These are phyloP conservation scores for Schizothorax lantsangensis DNA, from an alignment of 2,797 vertebrate genomes.

Conservation along the genomic window DNA sequence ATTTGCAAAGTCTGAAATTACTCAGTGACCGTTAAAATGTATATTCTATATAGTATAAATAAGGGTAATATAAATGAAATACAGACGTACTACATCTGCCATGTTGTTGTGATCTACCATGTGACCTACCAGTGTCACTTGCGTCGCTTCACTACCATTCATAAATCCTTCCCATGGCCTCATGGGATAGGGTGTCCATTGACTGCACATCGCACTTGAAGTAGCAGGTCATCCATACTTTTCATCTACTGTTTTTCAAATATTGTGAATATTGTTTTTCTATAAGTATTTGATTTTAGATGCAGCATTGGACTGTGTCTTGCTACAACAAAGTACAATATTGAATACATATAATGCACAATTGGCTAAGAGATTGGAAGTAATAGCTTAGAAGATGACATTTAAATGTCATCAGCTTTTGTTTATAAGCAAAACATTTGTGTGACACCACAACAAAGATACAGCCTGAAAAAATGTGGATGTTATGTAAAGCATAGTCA, in stretches of 20 bases:
- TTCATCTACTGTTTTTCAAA: neutral
- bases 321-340: slow-evolving; percentile 1
- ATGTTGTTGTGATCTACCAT: too few relatives aligned
- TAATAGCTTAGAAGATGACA: neutral
- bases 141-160: too few relatives aligned
- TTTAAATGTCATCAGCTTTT: neutral
- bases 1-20: neutral
- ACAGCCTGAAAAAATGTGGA: neutral
- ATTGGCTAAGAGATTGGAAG: neutral
- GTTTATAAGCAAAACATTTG: neutral
- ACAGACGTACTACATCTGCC: too few relatives aligned
- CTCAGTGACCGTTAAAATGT: neutral
- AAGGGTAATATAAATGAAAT: too few relatives aligned
- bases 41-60: neutral
- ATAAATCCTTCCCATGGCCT: too few relatives aligned
- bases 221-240: too few relatives aligned
- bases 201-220: neutral
- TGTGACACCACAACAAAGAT: neutral
- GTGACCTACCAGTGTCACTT: too few relatives aligned
- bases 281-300: neutral
- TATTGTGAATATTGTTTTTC: neutral
- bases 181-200: too few relatives aligned
- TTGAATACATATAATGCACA: neutral
- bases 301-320: neutral
- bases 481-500: neutral